A percentile compares a stretch with the other conserved stretches of the same genome.
Evolutionary conservation across 2,797 vertebrate genomes (phyloP).

Genomic region (Yasuhikotakia modesta): DNA sequence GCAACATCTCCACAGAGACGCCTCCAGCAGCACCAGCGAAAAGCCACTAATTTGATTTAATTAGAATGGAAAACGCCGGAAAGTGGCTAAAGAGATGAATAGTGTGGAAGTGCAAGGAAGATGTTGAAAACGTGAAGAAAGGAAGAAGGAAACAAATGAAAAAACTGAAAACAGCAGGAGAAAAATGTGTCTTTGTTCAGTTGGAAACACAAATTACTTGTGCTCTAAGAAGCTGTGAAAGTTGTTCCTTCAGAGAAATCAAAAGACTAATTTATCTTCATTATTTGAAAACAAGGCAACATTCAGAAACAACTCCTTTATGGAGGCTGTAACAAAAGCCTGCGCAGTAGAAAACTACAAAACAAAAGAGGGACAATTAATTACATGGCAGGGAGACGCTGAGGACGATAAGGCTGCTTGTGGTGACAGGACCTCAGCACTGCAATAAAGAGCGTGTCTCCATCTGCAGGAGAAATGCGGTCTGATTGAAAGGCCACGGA

Average conservation of each 20-base stretch:
- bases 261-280: constrained; percentile 66
- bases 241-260: constrained; percentile 56
- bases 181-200: constrained; percentile 55
- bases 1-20: constrained; percentile 27
- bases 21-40: constrained; percentile 22
- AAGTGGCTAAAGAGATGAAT: constrained; percentile 39
- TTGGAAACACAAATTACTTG: constrained; percentile 57
- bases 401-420: constrained; percentile 48
- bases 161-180: constrained; percentile 43
- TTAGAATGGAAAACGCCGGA: constrained; percentile 34
- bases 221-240: constrained; percentile 48
- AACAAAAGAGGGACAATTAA: constrained; percentile 60
- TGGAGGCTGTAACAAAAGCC: constrained; percentile 39
- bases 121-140: constrained; percentile 29
- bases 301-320: constrained; percentile 55
- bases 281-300: constrained; percentile 65
- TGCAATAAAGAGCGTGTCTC: constrained; percentile 39
- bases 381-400: constrained; percentile 54
- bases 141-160: constrained; percentile 1
- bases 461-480: constrained; percentile 45
- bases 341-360: constrained; percentile 41
- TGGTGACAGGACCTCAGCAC: constrained; percentile 48
- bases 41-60: constrained; percentile 51
- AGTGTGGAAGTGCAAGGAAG: constrained; percentile 40
- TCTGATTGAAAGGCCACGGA: constrained; percentile 50